phyloP scores from a whole-genome alignment of 1,140 invertebrate species.

The Orchestia grillus region DNA sequence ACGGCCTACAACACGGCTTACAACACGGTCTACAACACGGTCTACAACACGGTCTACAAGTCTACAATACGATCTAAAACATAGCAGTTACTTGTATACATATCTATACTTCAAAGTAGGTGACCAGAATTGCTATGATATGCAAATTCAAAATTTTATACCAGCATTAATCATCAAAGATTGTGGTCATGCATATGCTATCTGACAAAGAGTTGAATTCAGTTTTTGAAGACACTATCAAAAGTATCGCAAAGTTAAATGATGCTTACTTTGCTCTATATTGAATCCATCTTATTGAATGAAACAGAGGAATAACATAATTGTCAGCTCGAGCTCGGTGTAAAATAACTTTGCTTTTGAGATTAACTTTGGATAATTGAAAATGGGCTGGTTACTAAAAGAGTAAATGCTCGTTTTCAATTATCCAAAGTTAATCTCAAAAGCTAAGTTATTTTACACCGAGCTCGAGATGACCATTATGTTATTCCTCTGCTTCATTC shows the following conservation, averaged over 20 bases:
- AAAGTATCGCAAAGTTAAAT: background rate
- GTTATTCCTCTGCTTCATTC: background rate
- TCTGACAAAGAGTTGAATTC: no score
- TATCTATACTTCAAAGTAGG: background rate
- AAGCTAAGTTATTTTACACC: background rate
- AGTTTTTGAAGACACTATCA: no score
- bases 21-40: no score
- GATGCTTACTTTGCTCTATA: background rate
- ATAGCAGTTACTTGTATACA: background rate
- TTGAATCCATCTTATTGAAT: no score
- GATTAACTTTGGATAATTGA: background rate
- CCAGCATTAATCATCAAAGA: no score
- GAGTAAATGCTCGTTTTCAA: background rate
- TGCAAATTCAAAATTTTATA: background rate
- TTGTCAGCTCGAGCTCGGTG: background rate
- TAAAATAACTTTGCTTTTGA: background rate
- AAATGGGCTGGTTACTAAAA: background rate
- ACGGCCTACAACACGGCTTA: no score
- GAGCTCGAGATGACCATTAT: background rate
- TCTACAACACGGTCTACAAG: no score
- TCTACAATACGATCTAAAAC: background rate
- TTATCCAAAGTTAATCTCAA: background rate
- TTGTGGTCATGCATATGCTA: no score
- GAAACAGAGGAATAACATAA: background rate
- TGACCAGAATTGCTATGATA: background rate